Conservation (phyloP, 2,797 vertebrate genomes). For the Parauchenoglanis punctatus region DNA sequence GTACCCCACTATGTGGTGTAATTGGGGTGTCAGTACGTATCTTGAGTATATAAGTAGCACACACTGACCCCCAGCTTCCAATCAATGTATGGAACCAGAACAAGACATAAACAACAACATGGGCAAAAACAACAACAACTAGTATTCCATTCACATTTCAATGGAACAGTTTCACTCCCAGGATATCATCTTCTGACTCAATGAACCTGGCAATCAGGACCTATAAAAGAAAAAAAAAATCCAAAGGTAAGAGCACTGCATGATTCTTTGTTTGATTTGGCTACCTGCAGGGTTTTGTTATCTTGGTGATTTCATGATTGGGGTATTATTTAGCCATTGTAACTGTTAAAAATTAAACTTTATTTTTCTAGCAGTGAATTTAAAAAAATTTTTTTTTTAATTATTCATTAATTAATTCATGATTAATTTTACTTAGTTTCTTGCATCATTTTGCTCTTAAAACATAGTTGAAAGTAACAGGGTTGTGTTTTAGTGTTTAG, state of each 20-base stretch:
- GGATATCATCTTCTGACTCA: slow-evolving; percentile 58
- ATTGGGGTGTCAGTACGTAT: slow-evolving; percentile 30
- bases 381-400: neutral
- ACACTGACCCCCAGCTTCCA: slow-evolving; percentile 56
- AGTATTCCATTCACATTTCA: slow-evolving; percentile 76
- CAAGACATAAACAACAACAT: slow-evolving; percentile 57
- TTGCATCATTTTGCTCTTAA: neutral
- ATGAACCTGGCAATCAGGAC: slow-evolving; percentile 72
- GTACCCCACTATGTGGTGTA: slow-evolving; percentile 1
- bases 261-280: neutral
- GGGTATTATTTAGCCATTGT: too few relatives aligned
- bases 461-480: neutral
- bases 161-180: slow-evolving; percentile 64
- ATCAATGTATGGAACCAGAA: slow-evolving; percentile 55
- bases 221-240: slow-evolving; percentile 60
- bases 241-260: neutral
- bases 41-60: slow-evolving; percentile 57
- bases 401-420: too few relatives aligned
- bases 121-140: slow-evolving; percentile 61
- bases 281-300: neutral
- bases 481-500: neutral
- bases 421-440: neutral
- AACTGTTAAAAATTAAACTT: neutral
- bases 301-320: neutral
- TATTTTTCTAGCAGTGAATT: neutral